Base-by-base conservation (phyloP, 2,888 invertebrate species). In the Platerodrilus igneus region DNA sequence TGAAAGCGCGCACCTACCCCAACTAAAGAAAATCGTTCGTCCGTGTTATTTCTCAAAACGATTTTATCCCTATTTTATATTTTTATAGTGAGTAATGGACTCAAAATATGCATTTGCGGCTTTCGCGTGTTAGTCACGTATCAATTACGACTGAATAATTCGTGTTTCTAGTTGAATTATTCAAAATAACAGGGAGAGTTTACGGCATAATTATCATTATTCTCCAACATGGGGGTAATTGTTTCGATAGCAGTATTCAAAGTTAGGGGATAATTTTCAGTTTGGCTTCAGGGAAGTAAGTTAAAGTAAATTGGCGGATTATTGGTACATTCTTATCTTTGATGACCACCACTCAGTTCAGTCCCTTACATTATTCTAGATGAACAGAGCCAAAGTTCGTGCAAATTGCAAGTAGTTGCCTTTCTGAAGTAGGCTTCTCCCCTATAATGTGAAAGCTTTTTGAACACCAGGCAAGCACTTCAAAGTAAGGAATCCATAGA, bases 311-410 rank as follows among this genome's bases (percentile, higher is more conserved):
- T 28, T 36, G 26, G 14, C 15, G 36, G 36, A 36, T 36, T 36
- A 36, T 21, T 36, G 28, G 27, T 21, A 36, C 36, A 26, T 43
- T 37, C 43, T 43, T 43, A 43, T 43, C 43, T 32, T 18, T 33
- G 43, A 43, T 38, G 43, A 37, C 43, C 43, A 34, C 33, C 33
- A 30, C 38, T 34, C 37, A 31, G 32, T 41, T 37, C 30, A 43
- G 40, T 40, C 33, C 22, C 21, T 16, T 11, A 11, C 18, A 20
- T 28, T 31, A 29, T 30, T 43, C 33, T 34, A 26, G 18, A 28
- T 17, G 34, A 34, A 32, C 33, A 34, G 21, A 43, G 22, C 32
- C 38, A 43, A 38, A 43, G 38, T 43, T 43, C 33, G 32, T 29
- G 32, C 22, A 34, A 43, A 38, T 33, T 17, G 28, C 36, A n/a